Base-by-base conservation (phyloP, 1,140 invertebrate genomes). In the Lasioglossum albipes region DNA sequence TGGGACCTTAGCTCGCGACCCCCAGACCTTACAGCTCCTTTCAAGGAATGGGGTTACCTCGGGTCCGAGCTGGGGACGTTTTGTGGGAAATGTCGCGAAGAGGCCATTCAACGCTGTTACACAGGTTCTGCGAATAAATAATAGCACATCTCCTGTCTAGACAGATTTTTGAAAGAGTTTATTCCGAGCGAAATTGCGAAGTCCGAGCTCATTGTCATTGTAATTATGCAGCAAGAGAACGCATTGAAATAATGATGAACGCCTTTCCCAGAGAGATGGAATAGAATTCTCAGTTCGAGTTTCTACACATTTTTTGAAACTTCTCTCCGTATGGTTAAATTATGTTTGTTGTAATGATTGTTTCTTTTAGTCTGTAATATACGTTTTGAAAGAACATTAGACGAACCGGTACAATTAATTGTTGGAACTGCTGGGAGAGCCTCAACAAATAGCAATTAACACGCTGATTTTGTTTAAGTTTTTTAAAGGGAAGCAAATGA, bases 21-120 rank as follows among this genome's bases (percentile, higher is more conserved):
- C 36, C 41, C 52, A 69, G 75, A 69, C 65, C 36, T 36, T 10
- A 31, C 31, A 22, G 41, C 45, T 49, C 52, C 45, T 22, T 65
- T 73, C 31, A 9, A 45, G 77, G 36, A 79, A 74, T 31, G 49
- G 62, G 61, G 49, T 13, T 59, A n/a, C 5, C 22, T 65, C 18
- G 41, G 20, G 10, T 65, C 49, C 6, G 49, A 49, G 10, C 65
- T 7, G 13, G 70, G 77, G 22, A 31, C 54, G n/a, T 20, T 57
- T 27, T 20, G 70, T 78, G 75, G 62, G 75, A 71, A 78, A 59
- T 59, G 57, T 59, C 57, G n/a, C 20, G n/a, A 27, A 31, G 52
- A 42, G 27, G 16, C 31, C 10, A 36, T 67, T 54, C n/a, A 42
- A 57, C 3, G 9, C 0, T 57, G 9, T 22, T 57, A 27, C 1